These are phyloP conservation scores for Eira barbara DNA, from an alignment of 2,113 vertebrate species.

Conservation along the genomic window DNA sequence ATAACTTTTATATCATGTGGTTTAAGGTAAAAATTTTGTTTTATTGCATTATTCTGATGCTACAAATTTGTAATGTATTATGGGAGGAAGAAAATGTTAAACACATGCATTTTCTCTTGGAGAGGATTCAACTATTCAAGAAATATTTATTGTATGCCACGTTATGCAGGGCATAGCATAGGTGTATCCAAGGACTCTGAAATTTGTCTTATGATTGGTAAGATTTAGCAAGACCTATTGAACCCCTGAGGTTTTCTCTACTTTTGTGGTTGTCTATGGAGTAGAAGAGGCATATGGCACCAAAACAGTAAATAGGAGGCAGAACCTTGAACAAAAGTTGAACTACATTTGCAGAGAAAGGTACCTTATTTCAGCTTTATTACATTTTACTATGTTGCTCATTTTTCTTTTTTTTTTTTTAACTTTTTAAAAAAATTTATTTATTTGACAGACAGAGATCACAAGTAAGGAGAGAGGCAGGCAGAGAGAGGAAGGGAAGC, in stretches of 20 bases:
- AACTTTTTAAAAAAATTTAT: too few species aligned
- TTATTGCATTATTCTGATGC: slow-evolving; percentile 3
- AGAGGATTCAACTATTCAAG: background rate
- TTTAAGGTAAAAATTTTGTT: background rate
- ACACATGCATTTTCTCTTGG: background rate
- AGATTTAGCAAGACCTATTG: background rate
- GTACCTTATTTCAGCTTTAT: background rate
- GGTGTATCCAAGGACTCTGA: background rate
- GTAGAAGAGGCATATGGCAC: background rate
- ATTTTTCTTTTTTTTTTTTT: too few species aligned
- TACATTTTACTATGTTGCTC: background rate
- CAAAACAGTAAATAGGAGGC: background rate
- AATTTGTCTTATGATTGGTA: background rate
- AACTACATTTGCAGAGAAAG: background rate
- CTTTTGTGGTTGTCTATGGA: background rate
- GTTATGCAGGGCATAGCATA: background rate
- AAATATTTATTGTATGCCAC: background rate
- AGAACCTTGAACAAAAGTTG: background rate
- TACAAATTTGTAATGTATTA: background rate
- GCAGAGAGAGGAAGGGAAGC: too few species aligned
- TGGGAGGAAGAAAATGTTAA: background rate
- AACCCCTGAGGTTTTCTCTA: background rate
- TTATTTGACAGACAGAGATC: too few species aligned
- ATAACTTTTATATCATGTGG: background rate
- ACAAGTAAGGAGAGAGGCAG: too few species aligned